Base-by-base conservation (phyloP, 2,113 vertebrate genomes). In the Neoarius graeffei region DNA sequence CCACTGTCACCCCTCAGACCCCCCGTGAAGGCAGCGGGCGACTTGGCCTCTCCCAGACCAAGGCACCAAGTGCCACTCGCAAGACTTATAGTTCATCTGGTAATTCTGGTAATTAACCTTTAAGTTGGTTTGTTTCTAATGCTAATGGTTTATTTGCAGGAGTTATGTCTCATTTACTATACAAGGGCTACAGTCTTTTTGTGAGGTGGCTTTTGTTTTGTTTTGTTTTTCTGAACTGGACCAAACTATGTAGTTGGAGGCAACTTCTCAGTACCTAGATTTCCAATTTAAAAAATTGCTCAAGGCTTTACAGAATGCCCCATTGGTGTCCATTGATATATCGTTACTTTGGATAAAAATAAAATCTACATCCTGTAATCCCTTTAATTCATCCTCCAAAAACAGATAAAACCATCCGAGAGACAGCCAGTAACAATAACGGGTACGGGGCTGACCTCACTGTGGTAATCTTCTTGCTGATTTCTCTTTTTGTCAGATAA, bases 1-100 rank as follows among this genome's bases (percentile, higher is more conserved):
- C 91, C 80, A 7, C 92, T 90, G 89, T 89, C 57, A 76, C 90
- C 60, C 73, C 90, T 92, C 91, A 90, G 30, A 85, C 87, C 35
- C 71, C 89, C 66, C 64, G 90, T 85, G 74, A 57, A 15, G 89
- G 88, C 17, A 90, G 88, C 82, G 76, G 8, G 82, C 89, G 54
- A 83, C 91, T 74, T 25, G 91, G 89, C 73, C 88, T 89, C 87
- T 88, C 88, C 9, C 89, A 86, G 50, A 90, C 92, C 89, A 93
- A 88, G 90, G 87, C 87, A 60, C 87, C 94, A 92, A 91, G 85
- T 30, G 81, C 90, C 67, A 92, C 93, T 67, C 89, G 91, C 90
- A 94, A 90, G 85, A 81, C 89, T 87, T 89, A 81, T 87, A 92
- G 88, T 67, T 89, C 93, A 79, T 89, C 92, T 76, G 94, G 94